Evolutionary conservation across 2,888 invertebrate species (phyloP), one percentile per base, ranked within the genome.

Genomic region (Lacanobia wlatinum): DNA sequence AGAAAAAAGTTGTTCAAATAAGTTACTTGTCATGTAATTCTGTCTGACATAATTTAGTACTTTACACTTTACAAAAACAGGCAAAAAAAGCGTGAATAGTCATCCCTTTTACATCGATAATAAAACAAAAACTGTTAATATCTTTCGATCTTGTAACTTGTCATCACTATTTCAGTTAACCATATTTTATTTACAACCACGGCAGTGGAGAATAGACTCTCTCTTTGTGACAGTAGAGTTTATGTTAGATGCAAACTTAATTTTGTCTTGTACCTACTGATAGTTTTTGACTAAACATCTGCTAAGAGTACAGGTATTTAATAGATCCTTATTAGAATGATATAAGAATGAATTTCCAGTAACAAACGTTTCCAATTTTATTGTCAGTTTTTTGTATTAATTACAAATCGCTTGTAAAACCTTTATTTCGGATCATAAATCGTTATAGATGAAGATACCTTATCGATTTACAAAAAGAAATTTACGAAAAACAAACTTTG

Each of bases 71-170:
- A 28, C 46, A n/a, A 9, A 12, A 63, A 74, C 9, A 28, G 12
- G 6, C 1, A 38, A 67, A 80, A 82, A 77, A 78, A 83, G 50
- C 56, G 79, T 83, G 58, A 70, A 63, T 38, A 23, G 7, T 9
- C 48, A 75, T 68, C 14, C 7, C 46, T 60, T 43, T 67, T 64
- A 59, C n/a, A 82, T 67, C 53, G 58, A 70, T 65, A 67, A 56
- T n/a, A 69, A 64, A 79, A 75, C 75, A 72, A 75, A 34, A 71
- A 70, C 55, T 67, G 50, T 56, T 68, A 46, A n/a, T 69, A 71
- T 69, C 58, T 79, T 28, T 43, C 10, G 46, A 83, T 75, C 75
- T 71, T 70, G 83, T 81, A 46, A 63, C 76, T 46, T 82, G 72
- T 83, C 81, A 72, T 59, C 84, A 80, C 83, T 69, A 69, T 16